Percentiles rank a stretch among this genome's conserved stretches.
phyloP scores from a whole-genome alignment of 2,888 invertebrate genomes.

The Lycocerus yunnanus region DNA sequence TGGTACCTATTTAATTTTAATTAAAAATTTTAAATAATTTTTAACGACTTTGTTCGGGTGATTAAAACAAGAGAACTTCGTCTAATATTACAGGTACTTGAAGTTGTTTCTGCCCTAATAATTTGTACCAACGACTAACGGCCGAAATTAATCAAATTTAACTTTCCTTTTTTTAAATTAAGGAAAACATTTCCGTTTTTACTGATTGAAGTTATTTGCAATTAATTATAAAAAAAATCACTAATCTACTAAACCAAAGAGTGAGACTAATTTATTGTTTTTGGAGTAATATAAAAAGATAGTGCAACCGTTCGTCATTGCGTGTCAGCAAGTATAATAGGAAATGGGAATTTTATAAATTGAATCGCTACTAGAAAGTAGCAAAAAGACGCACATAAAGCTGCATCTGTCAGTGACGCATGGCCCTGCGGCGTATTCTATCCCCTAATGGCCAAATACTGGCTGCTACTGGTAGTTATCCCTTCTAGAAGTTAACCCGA shows the following conservation, averaged over 20 bases:
- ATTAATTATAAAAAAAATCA: background rate
- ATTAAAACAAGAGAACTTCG: background rate
- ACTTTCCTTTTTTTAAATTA: background rate
- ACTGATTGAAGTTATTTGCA: background rate
- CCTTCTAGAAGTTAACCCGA: conserved; percentile 18
- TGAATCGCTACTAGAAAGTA: conserved; percentile 28
- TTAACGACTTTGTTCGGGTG: background rate
- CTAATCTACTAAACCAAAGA: background rate
- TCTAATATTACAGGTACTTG: background rate
- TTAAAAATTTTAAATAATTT: background rate
- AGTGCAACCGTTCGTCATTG: conserved; percentile 19
- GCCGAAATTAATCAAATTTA: background rate
- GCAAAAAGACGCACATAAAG: conserved; percentile 24
- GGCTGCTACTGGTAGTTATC: conserved; percentile 21
- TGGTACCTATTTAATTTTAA: background rate
- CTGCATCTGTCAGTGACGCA: conserved; percentile 31
- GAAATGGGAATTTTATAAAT: conserved; percentile 26
- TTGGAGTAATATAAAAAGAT: background rate
- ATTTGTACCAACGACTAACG: background rate
- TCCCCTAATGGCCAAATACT: conserved; percentile 27
- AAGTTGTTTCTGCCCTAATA: background rate
- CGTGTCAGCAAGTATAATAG: conserved; percentile 17
- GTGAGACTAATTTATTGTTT: background rate
- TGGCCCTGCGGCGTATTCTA: conserved; percentile 24
- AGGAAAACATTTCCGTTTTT: background rate